Evolutionary conservation across 2,888 invertebrate species (phyloP), one percentile per base, ranked within the genome.

Genomic region (Agelastica alni): DNA sequence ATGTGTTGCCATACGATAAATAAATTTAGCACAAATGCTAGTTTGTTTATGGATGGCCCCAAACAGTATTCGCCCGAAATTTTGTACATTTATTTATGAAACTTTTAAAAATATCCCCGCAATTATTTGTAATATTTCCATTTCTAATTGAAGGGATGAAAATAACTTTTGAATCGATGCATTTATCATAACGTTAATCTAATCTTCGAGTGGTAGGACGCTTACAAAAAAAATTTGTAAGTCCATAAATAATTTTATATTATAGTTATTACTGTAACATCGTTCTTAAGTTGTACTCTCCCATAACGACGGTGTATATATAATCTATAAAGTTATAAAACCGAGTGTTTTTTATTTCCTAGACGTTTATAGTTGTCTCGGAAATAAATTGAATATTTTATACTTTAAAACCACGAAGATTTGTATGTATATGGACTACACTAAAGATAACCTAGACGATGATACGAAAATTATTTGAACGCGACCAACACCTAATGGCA

Each of bases 311-410:
- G 51, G n/a, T n/a, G n/a, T n/a, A n/a, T n/a, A 44, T 13, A 32
- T 13, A 18, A 49, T 53, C 49, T 52, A 43, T 51, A 46, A 42
- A 51, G 59, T 51, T 56, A 53, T 59, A 56, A 56, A 59, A 51
- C 44, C 46, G 37, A 31, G 43, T 46, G 37, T 58, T 58, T 58
- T n/a, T 55, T 55, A 53, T 58, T 46, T 46, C 31, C 17, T 36
- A 37, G 53, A 59, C 56, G 39, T 59, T 59, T 59, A 59, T 59
- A 34, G 59, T 43, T 41, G 39, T 49, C 51, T 53, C 41, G 42
- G 44, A 48, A 47, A 52, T 54, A 51, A 58, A 59, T 42, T 51
- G 17, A 14, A 46, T 36, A 34, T 56, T 59, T 59, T 56, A 56
- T 59, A 41, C 32, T 49, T 47, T 45, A 54, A 58, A 45, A 48